These are phyloP conservation scores for Xanthorhoe designata DNA, from an alignment of 2,888 invertebrate species.

Conservation along the genomic window DNA sequence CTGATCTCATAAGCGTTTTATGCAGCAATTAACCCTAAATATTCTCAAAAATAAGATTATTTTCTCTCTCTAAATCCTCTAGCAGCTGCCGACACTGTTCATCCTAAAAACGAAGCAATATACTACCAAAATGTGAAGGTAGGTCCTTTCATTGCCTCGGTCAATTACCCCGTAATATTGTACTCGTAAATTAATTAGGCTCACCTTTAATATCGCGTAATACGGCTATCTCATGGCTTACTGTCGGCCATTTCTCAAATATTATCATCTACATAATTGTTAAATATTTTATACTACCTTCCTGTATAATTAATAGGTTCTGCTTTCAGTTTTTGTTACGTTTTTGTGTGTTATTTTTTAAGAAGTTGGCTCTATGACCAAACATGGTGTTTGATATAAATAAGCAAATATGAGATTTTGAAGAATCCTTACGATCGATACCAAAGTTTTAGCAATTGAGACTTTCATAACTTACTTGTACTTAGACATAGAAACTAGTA, in stretches of 20 bases:
- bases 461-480: not conserved
- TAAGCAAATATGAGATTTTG: no score
- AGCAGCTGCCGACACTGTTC: no score
- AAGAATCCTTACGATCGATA: constrained; percentile 3
- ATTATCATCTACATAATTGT: constrained; percentile 2
- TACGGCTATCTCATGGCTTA: constrained; percentile 6
- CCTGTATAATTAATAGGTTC: not conserved
- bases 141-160: constrained; percentile 33
- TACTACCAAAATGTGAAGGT: not conserved
- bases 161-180: constrained; percentile 52
- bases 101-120: not conserved
- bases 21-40: no score
- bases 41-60: no score
- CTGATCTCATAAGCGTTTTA: no score
- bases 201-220: constrained; percentile 29
- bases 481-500: not conserved
- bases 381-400: no score
- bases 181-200: constrained; percentile 58
- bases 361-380: no score
- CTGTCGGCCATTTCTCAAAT: constrained; percentile 5
- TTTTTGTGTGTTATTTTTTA: not conserved
- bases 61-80: no score
- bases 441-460: not conserved
- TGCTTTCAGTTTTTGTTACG: not conserved
- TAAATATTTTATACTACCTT: not conserved